A percentile compares a stretch with the other conserved stretches of the same genome.
Evolutionary conservation across 2,113 vertebrate genomes (phyloP).

Genomic region (Platycercus adscitus): DNA sequence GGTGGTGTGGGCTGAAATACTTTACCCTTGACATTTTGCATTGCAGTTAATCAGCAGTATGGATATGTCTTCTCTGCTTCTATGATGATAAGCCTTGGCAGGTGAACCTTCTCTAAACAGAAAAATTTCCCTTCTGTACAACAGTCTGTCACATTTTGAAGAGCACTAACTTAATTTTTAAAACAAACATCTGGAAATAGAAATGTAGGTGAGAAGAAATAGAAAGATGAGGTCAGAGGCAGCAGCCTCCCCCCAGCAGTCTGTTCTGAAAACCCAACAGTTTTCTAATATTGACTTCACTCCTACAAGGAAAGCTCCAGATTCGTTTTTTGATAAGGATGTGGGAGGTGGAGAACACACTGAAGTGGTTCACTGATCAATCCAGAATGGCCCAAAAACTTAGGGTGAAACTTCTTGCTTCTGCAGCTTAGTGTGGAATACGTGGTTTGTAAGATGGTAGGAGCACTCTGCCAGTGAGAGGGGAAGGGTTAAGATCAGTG

Average conservation of each 20-base stretch:
- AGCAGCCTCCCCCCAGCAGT: neutral
- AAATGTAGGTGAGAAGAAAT: conserved; percentile 1
- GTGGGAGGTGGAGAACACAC: neutral
- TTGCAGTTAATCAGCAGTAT: neutral
- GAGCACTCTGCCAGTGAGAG: neutral
- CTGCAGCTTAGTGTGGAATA: neutral
- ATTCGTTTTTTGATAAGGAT: neutral
- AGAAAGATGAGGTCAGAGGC: neutral
- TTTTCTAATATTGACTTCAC: neutral
- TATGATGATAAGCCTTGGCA: neutral
- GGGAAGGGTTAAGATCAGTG: neutral
- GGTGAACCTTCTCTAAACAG: neutral
- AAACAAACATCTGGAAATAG: conserved; percentile 23
- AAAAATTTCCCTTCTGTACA: neutral
- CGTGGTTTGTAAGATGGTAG: neutral
- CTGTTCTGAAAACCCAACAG: neutral
- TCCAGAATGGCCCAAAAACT: neutral
- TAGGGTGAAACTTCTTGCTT: neutral
- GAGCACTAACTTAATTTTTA: neutral
- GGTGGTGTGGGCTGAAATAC: neutral
- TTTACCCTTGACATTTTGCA: neutral
- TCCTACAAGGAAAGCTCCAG: neutral
- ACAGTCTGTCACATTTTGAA: neutral
- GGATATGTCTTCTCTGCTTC: neutral
- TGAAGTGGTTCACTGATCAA: neutral